Conservation (phyloP, 2,888 invertebrate genomes). For the Ernsta delagoae region DNA sequence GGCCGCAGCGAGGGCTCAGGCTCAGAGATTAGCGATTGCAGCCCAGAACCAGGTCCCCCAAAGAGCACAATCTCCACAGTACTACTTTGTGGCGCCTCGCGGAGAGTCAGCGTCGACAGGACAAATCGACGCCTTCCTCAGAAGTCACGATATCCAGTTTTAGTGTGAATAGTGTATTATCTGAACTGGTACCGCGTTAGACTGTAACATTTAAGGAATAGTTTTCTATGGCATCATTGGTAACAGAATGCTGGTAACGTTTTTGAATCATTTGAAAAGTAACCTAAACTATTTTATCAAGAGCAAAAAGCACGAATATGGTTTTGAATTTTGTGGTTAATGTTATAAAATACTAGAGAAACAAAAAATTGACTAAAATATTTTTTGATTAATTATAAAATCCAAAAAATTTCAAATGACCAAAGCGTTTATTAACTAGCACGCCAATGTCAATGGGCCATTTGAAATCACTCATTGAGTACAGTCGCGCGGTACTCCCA, state of each 20-base stretch:
- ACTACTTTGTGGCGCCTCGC: slow-evolving; percentile 86
- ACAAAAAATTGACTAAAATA: too few species aligned
- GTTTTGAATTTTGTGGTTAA: too few species aligned
- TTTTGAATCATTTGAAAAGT: neutral
- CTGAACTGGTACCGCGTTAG: slow-evolving; percentile 56
- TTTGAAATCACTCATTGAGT: slow-evolving; percentile 19
- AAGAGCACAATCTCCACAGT: slow-evolving; percentile 74
- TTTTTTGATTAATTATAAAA: too few species aligned
- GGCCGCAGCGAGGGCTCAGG: slow-evolving; percentile 81
- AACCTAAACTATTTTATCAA: too few species aligned
- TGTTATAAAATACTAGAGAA: too few species aligned
- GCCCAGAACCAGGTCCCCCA: slow-evolving; percentile 59
- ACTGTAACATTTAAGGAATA: slow-evolving; percentile 2
- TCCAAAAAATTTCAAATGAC: neutral
- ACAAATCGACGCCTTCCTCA: slow-evolving; percentile 92
- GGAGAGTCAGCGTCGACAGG: slow-evolving; percentile 84
- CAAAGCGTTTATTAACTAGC: neutral
- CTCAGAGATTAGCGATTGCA: slow-evolving; percentile 65
- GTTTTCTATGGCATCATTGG: slow-evolving; percentile 8
- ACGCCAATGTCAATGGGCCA: slow-evolving; percentile 45
- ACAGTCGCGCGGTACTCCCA: slow-evolving; percentile 57
- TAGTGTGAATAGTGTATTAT: slow-evolving; percentile 63
- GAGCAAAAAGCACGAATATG: too few species aligned
- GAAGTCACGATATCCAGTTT: slow-evolving; percentile 88
- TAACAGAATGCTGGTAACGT: slow-evolving; percentile 13